Conservation (phyloP, 2,888 invertebrate genomes). For the Pheosia gnoma region DNA sequence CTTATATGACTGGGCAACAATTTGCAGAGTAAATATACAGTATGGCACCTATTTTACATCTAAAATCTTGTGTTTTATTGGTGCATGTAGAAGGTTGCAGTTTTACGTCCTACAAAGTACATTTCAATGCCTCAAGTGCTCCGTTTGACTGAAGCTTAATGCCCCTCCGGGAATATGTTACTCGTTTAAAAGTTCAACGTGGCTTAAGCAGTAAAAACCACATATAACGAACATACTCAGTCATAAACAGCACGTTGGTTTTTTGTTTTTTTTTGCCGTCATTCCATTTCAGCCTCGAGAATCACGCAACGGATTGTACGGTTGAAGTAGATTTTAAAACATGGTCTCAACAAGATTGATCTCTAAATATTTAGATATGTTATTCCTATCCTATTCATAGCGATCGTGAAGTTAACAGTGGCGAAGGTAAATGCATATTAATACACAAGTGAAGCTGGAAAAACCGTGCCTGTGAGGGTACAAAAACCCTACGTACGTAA, state of each 20-base stretch:
- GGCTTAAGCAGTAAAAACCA: conserved; percentile 15
- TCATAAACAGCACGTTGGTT: conserved; percentile 5
- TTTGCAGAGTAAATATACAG: background rate
- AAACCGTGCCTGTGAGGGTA: no score
- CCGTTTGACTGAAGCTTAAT: conserved; percentile 14
- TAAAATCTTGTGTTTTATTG: conserved; percentile 3
- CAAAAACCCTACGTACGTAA: no score
- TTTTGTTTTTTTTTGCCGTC: conserved; percentile 9
- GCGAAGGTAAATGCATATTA: no score
- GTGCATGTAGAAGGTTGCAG: background rate
- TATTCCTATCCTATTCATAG: no score
- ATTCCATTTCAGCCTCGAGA: background rate
- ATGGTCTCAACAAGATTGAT: no score
- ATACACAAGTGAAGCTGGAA: no score
- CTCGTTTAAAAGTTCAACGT: conserved; percentile 29
- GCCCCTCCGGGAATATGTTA: conserved; percentile 23
- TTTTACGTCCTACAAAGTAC: conserved; percentile 16
- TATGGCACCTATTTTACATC: background rate
- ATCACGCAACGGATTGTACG: no score
- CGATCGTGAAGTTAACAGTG: no score
- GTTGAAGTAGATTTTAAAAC: no score
- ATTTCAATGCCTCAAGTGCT: conserved; percentile 28
- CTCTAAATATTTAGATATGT: no score
- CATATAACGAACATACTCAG: conserved; percentile 5
- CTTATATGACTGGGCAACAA: background rate